Percentiles rank a stretch among this genome's conserved stretches.
Conservation (phyloP, 2,797 vertebrate genomes). For the Buphagus erythrorhynchus region DNA sequence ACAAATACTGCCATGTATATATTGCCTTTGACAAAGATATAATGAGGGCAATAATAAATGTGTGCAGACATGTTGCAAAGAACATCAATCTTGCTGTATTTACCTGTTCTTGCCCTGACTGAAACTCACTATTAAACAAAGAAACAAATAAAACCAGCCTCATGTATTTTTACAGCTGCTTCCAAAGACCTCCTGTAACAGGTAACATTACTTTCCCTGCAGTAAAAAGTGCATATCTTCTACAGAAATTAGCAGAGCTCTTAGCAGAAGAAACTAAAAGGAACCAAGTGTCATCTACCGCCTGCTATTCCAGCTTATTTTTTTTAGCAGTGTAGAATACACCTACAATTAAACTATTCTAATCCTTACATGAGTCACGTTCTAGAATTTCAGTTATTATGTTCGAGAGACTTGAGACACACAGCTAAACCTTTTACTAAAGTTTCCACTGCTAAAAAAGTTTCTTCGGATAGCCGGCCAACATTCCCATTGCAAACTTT, state of each 20-base stretch:
- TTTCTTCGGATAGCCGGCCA: neutral
- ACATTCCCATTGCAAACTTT: neutral
- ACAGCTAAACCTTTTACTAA: neutral
- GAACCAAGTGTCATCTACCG: neutral
- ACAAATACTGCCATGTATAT: neutral
- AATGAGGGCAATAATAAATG: neutral
- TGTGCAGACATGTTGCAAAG: neutral
- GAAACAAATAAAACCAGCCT: neutral
- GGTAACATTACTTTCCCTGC: neutral
- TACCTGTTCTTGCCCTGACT: neutral
- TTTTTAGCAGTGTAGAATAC: neutral
- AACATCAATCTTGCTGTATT: rapidly evolving
- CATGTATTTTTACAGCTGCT: neutral
- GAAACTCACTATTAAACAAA: neutral
- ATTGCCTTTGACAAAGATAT: neutral
- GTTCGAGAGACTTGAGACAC: neutral
- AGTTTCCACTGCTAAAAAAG: neutral
- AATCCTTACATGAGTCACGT: neutral
- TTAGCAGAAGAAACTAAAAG: neutral
- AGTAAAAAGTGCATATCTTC: neutral
- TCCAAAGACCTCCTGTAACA: neutral
- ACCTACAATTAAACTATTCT: neutral
- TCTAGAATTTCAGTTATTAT: neutral
- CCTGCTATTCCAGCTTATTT: neutral
- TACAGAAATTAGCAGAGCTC: neutral